Evolutionary conservation across 2,888 invertebrate species (phyloP), one percentile per base, ranked within the genome.

Genomic region (Melieria crassipennis): DNA sequence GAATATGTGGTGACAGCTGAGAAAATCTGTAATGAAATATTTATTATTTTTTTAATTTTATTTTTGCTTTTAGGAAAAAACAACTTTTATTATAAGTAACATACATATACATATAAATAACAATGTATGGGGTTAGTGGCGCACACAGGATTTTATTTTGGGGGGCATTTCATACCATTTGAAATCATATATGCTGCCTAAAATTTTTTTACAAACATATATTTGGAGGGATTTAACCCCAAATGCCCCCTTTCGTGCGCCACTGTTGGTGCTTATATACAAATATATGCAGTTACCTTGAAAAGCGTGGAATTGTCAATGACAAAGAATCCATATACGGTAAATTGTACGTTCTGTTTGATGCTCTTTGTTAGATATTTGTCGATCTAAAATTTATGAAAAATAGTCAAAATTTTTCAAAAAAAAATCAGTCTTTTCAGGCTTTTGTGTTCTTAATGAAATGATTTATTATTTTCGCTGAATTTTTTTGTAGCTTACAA

Each of bases 1-100:
- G 85, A 76, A 70, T 85, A 85, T 0, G 85, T 85, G 13, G 85
- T 85, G 0, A 85, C 84, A 4, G 85, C 85, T 5, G 85, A 85
- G 69, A 84, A 82, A 7, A 85, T 85, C 85, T 85, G 42, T 16
- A 69, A 63, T 42, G 30, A 52, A 52, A 13, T 7, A 3, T 42
- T 42, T 45, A 4, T 46, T 61, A 9, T 58, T 30, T 4, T n/a
- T 58, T 0, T 11, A 30, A 58, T 1, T 4, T 11, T 43, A 5
- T 11, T 10, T 11, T 58, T 30, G 16, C 16, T 0, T 11, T 11
- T 10, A 13, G 4, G 16, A 42, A 50, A 5, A 9, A 6, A 9
- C 5, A 10, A 13, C 13, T 13, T 47, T 3, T 48, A 48, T 4
- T 62, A 7, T 30, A 10, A 5, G 11, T 7, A 48, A 4, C 16